Evolutionary conservation across 2,797 vertebrate genomes (phyloP), one percentile per base, ranked within the genome.

Genomic region (Vespertilio murinus): DNA sequence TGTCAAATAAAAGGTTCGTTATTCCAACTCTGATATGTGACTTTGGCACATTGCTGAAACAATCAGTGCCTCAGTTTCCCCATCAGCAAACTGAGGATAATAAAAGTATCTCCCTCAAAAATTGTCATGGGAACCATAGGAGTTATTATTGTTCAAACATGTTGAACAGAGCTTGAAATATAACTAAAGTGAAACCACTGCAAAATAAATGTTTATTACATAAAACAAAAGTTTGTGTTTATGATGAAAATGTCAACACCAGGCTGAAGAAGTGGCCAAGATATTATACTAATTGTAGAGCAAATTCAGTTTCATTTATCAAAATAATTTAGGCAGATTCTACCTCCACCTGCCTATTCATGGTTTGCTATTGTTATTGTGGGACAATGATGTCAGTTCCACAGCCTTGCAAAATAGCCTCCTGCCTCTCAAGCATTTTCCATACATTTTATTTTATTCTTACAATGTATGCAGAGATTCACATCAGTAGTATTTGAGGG

Each of bases 291-390:
- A 49, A 49, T 23, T 94, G 78, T 78, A 88, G 13, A 54, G 45
- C 7, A 88, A 94, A 88, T 56, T 87, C 11, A 70, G 4, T 79
- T 81, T 40, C 45, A 47, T 87, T 95, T 88, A 74, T 70, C 52
- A 89, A 95, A 91, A 70, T 87, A 59, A 80, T 67, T 52, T 71
- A 38, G 42, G 13, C 17, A 94, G 67, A 45, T 2, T 52, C 3
- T 89, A 61, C 25, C 35, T 73, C 23, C 8, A 35, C 67, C 52
- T 56, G 25, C 9, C 20, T 90, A 69, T 54, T 87, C 11, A 52
- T 77, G 11, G 25, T 22, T 90, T 28, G 11, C 14, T 77, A 6
- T 42, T 84, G 23, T 42, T 65, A 82, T 79, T 18, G 13, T 25
- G 22, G 8, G 11, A 67, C 17, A 84, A 6, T 20, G 78, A 64